Evolutionary conservation across 2,113 vertebrate species (phyloP).

Genomic region (Daboia siamensis): DNA sequence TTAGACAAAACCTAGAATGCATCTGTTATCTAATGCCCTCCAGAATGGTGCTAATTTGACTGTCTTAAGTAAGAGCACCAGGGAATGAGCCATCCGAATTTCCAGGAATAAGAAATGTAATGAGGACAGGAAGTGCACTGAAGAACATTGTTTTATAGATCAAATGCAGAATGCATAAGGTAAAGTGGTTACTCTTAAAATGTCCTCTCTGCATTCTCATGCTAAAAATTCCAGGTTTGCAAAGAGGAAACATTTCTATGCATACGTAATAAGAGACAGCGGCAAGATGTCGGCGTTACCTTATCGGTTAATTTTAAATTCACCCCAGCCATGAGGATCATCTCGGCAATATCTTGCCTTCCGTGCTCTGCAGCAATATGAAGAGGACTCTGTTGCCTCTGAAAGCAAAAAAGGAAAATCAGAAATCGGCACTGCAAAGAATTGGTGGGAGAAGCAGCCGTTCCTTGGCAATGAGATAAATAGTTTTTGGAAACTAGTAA

Average conservation of each 20-base stretch:
- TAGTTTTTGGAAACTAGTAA: neutral
- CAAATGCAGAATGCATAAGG: neutral
- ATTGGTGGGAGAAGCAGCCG: neutral
- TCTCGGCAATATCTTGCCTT: slow-evolving; percentile 80
- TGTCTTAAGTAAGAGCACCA: neutral
- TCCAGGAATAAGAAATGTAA: neutral
- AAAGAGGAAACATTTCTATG: neutral
- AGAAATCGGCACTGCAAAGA: neutral
- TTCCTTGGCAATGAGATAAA: neutral
- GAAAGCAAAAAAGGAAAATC: slow-evolving; percentile 6
- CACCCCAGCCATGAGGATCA: slow-evolving; percentile 81
- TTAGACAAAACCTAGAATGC: neutral
- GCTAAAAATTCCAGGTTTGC: neutral
- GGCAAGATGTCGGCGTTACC: slow-evolving; percentile 56
- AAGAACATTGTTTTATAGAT: neutral
- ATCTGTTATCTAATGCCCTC: neutral
- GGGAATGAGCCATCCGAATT: neutral
- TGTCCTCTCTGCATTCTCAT: neutral
- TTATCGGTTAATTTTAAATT: slow-evolving; percentile 84
- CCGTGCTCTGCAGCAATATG: slow-evolving; percentile 82
- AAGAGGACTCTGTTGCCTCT: slow-evolving; percentile 85
- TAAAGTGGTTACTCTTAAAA: neutral
- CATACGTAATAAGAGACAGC: neutral
- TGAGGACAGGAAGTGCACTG: neutral
- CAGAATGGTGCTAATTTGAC: neutral